Conservation (phyloP, 2,888 invertebrate genomes). For the Pseudoips prasinana region DNA sequence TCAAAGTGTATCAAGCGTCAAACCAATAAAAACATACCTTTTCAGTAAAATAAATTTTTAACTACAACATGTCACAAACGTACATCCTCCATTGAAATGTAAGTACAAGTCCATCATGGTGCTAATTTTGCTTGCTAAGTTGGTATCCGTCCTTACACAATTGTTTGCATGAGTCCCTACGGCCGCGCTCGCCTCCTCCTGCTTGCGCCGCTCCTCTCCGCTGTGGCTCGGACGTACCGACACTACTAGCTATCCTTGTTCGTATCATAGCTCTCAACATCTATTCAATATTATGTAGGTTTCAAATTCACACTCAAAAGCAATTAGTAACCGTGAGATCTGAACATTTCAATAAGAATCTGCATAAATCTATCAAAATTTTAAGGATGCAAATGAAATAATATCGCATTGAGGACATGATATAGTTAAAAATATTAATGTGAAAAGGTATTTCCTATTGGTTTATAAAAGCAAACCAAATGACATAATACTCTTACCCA, state of each 20-base stretch:
- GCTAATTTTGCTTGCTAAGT: conserved; percentile 65
- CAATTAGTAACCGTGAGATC: conserved; percentile 77
- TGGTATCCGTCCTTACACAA: conserved; percentile 82
- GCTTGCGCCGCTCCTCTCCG: conserved; percentile 46
- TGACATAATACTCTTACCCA: conserved; percentile 62
- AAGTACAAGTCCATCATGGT: conserved; percentile 52
- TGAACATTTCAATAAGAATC: conserved; percentile 71
- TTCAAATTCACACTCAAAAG: conserved; percentile 68
- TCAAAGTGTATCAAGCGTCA: conserved; percentile 65
- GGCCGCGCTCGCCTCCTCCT: conserved; percentile 39
- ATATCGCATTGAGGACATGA: conserved; percentile 78
- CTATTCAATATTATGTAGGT: conserved; percentile 40
- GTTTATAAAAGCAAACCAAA: conserved; percentile 70
- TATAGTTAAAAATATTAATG: conserved; percentile 80
- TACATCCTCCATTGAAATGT: conserved; percentile 63
- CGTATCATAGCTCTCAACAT: conserved; percentile 37
- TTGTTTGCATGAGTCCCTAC: conserved; percentile 75
- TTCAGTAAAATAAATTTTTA: conserved; percentile 72
- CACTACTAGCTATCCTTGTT: conserved; percentile 43
- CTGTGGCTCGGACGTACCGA: conserved; percentile 44
- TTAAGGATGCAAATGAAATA: conserved; percentile 76
- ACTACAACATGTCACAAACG: conserved; percentile 79
- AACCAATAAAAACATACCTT: conserved; percentile 80
- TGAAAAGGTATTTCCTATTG: conserved; percentile 82
- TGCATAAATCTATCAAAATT: conserved; percentile 51